Evolutionary conservation across 2,113 vertebrate genomes (phyloP).

Genomic region (Xerus inauris): DNA sequence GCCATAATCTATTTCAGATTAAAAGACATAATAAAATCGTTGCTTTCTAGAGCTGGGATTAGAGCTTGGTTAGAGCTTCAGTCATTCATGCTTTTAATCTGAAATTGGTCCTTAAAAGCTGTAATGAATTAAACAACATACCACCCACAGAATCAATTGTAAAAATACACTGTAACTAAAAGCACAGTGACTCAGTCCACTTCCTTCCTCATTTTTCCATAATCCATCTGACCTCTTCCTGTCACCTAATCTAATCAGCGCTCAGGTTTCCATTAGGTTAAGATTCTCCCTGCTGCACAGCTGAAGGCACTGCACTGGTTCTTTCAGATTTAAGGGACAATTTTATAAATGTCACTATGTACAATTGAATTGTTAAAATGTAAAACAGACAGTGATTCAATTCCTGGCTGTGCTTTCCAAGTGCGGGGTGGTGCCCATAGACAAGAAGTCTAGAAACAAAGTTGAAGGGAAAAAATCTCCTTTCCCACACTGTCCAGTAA

Average conservation of each 20-base stretch:
- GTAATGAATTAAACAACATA: conserved; percentile 79
- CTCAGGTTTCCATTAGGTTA: conserved; percentile 65
- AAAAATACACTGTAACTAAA: conserved; percentile 73
- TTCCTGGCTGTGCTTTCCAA: neutral
- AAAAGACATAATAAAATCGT: conserved; percentile 65
- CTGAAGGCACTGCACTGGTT: conserved; percentile 38
- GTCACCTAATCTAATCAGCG: conserved; percentile 72
- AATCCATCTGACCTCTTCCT: conserved; percentile 74
- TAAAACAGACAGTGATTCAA: conserved; percentile 25
- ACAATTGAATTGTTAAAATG: conserved; percentile 45
- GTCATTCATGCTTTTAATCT: conserved; percentile 71
- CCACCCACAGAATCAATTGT: conserved; percentile 72
- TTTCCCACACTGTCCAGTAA: neutral
- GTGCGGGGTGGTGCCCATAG: neutral
- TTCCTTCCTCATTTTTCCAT: conserved; percentile 73
- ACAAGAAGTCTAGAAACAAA: neutral
- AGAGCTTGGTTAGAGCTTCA: conserved; percentile 49
- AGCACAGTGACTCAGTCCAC: conserved; percentile 72
- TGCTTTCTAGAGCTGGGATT: conserved; percentile 54
- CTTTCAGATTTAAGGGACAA: conserved; percentile 31
- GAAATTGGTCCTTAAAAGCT: conserved; percentile 70
- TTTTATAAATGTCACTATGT: conserved; percentile 22
- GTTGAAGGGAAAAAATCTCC: neutral
- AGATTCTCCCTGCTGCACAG: conserved; percentile 45
- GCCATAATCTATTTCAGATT: conserved; percentile 75